These are phyloP conservation scores for Drosophila percnosoma DNA, from an alignment of 2,888 invertebrate genomes.

Conservation along the genomic window DNA sequence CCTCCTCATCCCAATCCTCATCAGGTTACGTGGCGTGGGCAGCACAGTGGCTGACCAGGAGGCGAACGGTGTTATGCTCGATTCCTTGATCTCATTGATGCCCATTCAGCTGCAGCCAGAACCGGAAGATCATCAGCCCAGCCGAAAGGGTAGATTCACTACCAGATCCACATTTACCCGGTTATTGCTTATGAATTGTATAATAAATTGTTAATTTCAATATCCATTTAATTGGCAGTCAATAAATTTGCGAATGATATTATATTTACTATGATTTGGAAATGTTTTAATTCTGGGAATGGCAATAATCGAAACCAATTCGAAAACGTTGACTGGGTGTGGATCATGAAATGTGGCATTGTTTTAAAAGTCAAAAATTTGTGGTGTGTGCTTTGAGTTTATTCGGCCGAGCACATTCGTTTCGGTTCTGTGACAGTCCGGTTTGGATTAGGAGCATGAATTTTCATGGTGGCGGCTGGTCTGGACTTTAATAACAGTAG, in stretches of 20 bases:
- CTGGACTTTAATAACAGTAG: slow-evolving; percentile 5
- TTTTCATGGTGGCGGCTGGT: slow-evolving; percentile 49
- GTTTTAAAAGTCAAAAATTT: slow-evolving; percentile 21
- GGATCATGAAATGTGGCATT: slow-evolving; percentile 1
- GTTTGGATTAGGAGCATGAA: slow-evolving; percentile 22
- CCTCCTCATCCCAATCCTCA: neutral
- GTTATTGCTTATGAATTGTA: slow-evolving; percentile 1
- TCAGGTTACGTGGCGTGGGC: slow-evolving; percentile 18
- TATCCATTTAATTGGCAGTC: slow-evolving; percentile 4
- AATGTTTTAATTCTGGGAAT: slow-evolving; percentile 12
- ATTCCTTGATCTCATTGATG: slow-evolving; percentile 88
- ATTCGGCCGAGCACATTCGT: neutral
- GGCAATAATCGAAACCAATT: neutral
- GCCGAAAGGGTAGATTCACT: neutral
- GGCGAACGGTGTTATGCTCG: slow-evolving; percentile 95
- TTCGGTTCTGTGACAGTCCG: slow-evolving; percentile 4
- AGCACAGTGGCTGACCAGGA: slow-evolving; percentile 91
- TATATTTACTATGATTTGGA: neutral
- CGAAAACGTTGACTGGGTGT: neutral
- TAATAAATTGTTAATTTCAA: slow-evolving; percentile 21
- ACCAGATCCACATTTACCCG: slow-evolving; percentile 21
- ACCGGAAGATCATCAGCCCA: slow-evolving; percentile 88
- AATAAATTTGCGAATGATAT: neutral
- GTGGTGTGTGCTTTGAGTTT: neutral
- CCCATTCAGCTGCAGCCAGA: slow-evolving; percentile 83